Evolutionary conservation across 2,888 invertebrate species (phyloP), one percentile per base, ranked within the genome.

Genomic region (Lobophora halterata): DNA sequence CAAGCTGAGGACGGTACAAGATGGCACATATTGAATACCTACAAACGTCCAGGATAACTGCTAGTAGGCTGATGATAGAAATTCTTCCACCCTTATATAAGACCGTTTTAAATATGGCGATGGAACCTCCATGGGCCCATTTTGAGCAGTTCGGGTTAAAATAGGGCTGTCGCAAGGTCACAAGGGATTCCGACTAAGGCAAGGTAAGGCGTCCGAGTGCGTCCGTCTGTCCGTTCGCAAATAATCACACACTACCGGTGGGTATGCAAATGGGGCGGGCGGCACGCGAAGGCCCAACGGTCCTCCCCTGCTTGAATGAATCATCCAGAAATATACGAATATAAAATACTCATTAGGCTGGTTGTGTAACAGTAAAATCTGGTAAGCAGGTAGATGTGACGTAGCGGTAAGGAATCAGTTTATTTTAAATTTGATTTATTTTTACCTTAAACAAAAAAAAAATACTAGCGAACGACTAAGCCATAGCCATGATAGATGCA

Each of bases 181-280:
- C 5, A 13, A 24, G 10, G 5, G n/a, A 17, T 17, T 17, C 17
- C 17, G 7, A 34, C 24, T 17, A 17, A 17, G 31, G 32, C 13
- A 19, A 33, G 6, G 14, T 33, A 45, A 43, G 31, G 43, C 29
- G 38, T 36, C 37, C 27, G 18, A 49, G 61, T 63, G 67, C 69
- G 71, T 74, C 73, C 65, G 74, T 68, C 71, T 74, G 65, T 66
- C 71, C 63, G 61, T 57, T 50, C 14, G 55, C 55, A 53, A 59
- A 61, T 78, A 78, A 79, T 78, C 72, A 65, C 66, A 65, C 59
- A 68, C 71, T 79, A 78, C 79, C 79, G 73, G 67, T 60, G 70
- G 61, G 65, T 72, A 81, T 81, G 82, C 67, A 75, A 83, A 85
- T 85, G 60, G 43, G 40, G 32, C 46, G 41, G 43, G 25, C 37